Percentiles rank a stretch among this genome's conserved stretches.
Evolutionary conservation across 1,140 invertebrate genomes (phyloP).

Genomic region (Zaprionus gabonicus): DNA sequence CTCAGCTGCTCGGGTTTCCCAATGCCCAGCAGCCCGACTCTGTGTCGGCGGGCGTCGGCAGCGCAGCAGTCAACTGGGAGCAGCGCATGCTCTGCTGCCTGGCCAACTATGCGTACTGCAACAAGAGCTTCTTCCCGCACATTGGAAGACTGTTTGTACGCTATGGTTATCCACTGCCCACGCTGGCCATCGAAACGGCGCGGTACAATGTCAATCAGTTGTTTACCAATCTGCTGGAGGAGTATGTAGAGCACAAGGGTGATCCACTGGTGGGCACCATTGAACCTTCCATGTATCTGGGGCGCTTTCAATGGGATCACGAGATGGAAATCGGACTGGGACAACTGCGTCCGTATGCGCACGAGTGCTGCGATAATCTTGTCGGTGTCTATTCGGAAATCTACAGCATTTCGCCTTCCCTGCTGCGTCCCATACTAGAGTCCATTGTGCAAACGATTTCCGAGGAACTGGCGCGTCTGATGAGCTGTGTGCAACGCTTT

Average conservation of each 20-base stretch:
- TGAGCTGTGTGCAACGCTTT: conserved; percentile 88
- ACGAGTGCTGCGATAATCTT: conserved; percentile 96
- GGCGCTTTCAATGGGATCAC: conserved; percentile 93
- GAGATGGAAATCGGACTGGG: conserved; percentile 88
- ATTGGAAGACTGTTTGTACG: conserved; percentile 88
- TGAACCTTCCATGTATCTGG: conserved; percentile 97
- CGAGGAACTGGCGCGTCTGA: conserved; percentile 94
- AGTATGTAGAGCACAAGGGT: conserved; percentile 96
- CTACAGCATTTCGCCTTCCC: conserved; percentile 89
- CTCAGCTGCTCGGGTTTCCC: conserved; percentile 88
- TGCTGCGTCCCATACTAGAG: conserved; percentile 91
- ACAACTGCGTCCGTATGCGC: conserved; percentile 94
- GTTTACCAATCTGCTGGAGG: conserved; percentile 90
- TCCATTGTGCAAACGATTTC: conserved; percentile 95
- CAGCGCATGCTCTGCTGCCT: conserved; percentile 93
- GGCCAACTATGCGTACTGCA: conserved; percentile 95
- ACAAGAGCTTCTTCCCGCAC: conserved; percentile 89
- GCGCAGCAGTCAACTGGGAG: conserved; percentile 88
- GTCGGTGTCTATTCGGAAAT: conserved; percentile 97
- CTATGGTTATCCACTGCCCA: conserved; percentile 90
- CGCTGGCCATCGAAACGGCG: conserved; percentile 86
- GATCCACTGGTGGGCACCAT: conserved; percentile 97
- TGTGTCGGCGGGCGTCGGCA: conserved; percentile 49
- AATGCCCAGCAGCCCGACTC: conserved; percentile 84
- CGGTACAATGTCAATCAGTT: conserved; percentile 87